Evolutionary conservation across 30 jellyfish, hydroid and myxozoan genomes (phyloP).

Genomic region (Turritopsis rubra): DNA sequence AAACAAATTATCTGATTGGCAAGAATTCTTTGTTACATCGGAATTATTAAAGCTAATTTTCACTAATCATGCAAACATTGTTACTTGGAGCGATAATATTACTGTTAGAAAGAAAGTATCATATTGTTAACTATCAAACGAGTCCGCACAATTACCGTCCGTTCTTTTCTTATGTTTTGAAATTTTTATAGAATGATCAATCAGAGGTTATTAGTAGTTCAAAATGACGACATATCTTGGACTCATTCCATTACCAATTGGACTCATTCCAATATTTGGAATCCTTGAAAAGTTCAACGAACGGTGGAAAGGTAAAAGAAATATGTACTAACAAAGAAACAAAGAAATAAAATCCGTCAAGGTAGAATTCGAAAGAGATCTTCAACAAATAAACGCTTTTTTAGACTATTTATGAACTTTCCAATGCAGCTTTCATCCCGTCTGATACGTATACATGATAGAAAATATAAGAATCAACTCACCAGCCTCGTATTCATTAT

Average conservation of each 20-base stretch:
- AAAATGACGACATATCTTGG: not conserved
- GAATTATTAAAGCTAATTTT: not conserved
- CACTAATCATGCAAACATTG: not conserved
- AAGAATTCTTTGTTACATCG: not conserved
- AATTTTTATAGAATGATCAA: not conserved
- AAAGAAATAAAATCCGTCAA: not conserved
- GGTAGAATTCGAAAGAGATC: not conserved
- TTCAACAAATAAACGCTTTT: not conserved
- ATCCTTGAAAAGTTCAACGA: not conserved
- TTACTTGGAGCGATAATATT: not conserved
- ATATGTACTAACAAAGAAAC: not conserved
- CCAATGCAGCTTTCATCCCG: no score
- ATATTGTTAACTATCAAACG: not conserved
- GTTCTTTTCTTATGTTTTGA: not conserved
- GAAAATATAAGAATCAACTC: no score
- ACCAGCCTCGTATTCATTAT: not conserved
- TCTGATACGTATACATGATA: no score
- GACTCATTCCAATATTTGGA: not conserved
- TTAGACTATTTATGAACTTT: not conserved
- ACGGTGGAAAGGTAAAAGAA: not conserved
- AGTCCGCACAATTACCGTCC: not conserved
- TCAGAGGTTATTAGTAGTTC: not conserved
- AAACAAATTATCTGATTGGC: not conserved
- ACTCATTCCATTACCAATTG: not conserved
- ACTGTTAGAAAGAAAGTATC: not conserved